Evolutionary conservation across 2,888 invertebrate genomes (phyloP), one percentile per base, ranked within the genome.

Genomic region (Troides helena): DNA sequence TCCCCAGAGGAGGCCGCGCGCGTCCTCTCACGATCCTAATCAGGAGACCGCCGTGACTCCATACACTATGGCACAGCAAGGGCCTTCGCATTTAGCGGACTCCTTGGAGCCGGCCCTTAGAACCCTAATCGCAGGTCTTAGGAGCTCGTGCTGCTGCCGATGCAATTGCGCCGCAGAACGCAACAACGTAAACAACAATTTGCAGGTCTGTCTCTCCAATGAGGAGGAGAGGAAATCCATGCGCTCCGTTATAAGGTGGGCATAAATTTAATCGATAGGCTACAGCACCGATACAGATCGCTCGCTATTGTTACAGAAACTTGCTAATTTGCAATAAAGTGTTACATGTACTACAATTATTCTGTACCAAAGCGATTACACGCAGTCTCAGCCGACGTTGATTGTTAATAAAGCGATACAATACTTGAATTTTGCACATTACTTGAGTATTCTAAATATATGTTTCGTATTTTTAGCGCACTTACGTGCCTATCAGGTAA

Each of bases 191-290:
- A 88, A 89, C 83, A 87, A 90, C 85, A 90, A 90, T 87, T 90
- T 93, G 84, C 93, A 93, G 89, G 92, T 93, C 89, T 93, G 91
- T 91, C 91, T 91, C 87, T 84, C 90, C 84, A 86, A 87, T 77
- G 86, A 87, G 79, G 87, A 89, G 82, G 88, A 91, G 84, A 93
- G 91, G 87, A 93, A 94, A 82, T 92, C 94, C 73, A 93, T 95
- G 92, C 93, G 94, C 74, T 95, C 95, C 56, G 94, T 95, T 72
- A 94, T 95, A 86, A 95, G 95, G 95, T 95, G 94, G 86, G 88
- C 84, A 83, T 60, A 65, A 57, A 62, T 53, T 68, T 71, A 62
- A 73, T 67, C 67, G 67, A 71, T 72, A 64, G 63, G 60, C 59
- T 67, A 36, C n/a, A n/a, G 25, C 58, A 46, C 60, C 59, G 50